Evolutionary conservation across 1,140 invertebrate species (phyloP).

Genomic region (Cotesia vestalis): DNA sequence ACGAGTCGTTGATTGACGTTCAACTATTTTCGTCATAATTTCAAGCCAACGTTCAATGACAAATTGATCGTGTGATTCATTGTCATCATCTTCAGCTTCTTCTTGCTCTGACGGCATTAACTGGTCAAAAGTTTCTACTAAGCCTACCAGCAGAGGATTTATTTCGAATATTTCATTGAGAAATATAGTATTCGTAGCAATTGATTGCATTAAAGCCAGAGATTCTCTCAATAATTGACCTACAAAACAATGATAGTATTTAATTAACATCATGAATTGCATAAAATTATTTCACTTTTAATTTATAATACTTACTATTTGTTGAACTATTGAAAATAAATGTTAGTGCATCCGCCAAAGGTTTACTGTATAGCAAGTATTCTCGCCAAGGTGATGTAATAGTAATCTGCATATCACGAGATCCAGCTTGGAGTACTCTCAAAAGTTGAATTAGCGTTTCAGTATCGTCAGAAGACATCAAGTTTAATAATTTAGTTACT

Average conservation of each 20-base stretch:
- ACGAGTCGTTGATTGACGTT: constrained; percentile 32
- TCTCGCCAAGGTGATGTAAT: constrained; percentile 63
- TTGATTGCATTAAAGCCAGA: constrained; percentile 48
- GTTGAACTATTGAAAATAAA: constrained; percentile 76
- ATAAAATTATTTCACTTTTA: neutral
- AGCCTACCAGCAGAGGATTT: constrained; percentile 41
- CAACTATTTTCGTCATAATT: constrained; percentile 41
- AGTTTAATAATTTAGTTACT: constrained; percentile 65
- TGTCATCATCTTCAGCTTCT: constrained; percentile 25
- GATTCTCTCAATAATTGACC: constrained; percentile 50
- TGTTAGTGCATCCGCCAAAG: constrained; percentile 67
- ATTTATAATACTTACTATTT: constrained; percentile 65
- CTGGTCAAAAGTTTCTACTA: constrained; percentile 50
- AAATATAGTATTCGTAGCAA: constrained; percentile 37
- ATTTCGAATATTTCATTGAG: constrained; percentile 43
- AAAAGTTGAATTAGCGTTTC: constrained; percentile 74
- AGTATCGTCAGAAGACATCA: constrained; percentile 70
- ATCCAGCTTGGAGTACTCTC: constrained; percentile 69
- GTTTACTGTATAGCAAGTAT: constrained; percentile 61
- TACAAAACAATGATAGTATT: constrained; percentile 40
- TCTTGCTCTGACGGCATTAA: constrained; percentile 37
- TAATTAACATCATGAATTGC: neutral
- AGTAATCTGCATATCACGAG: constrained; percentile 65
- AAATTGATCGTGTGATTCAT: constrained; percentile 40
- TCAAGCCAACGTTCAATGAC: constrained; percentile 48